Base-by-base conservation (phyloP, 2,888 invertebrate species). In the Micropterix aruncella region DNA sequence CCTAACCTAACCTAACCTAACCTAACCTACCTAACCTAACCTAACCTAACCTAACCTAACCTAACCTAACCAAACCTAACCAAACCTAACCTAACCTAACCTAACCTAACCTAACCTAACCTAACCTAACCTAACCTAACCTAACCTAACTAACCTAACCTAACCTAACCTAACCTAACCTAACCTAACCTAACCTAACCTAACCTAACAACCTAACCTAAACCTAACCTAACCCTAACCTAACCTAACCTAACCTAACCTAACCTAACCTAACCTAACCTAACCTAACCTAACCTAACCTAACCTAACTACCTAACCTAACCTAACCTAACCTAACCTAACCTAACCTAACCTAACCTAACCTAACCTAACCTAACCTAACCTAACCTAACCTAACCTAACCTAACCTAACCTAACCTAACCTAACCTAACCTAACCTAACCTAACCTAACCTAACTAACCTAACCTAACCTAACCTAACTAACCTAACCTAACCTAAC, bases 271-370 rank as follows among this genome's bases (percentile, higher is more conserved):
- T 50, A 50, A 50, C 48, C 47, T 48, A 48, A 50, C 48, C 46
- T 46, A 47, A 47, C 48, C 50, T 49, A 50, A 50, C 52, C 50
- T 48, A 48, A 50, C 50, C 50, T 50, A 49, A 50, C 50, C 50
- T 47, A 51, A 49, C 52, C 49, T 48, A 52, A 47, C 52, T 52
- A 50, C 50, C 52, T 50, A 50, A 50, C 51, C 50, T 51, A 47
- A 49, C 38, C 38, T 38, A 15, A 40, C 40, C 40, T 40, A 40
- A 40, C 40, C 40, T 40, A 15, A 40, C 45, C 40, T 40, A 40
- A 40, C 40, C 40, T 40, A 40, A 40, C 40, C 40, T 40, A 40
- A 40, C 40, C 40, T 40, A 4, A 40, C 15, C 40, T 17, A 7
- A 40, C 40, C 40, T 40, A 15, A 40, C 40, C 40, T 40, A 40